Evolutionary conservation across 2,113 vertebrate species (phyloP).

Genomic region (Nothoprocta pentlandii): DNA sequence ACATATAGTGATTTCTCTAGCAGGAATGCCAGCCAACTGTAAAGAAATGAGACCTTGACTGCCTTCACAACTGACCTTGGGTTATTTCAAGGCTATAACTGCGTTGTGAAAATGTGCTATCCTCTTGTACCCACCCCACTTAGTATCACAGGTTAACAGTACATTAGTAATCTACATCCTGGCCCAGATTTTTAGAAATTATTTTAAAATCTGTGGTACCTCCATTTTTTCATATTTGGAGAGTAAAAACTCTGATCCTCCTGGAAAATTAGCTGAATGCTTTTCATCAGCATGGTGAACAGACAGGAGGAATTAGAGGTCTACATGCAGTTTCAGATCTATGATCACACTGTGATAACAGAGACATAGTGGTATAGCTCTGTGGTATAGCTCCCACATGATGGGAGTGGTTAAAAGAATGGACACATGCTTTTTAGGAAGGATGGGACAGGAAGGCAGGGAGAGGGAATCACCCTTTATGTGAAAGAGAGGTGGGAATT

Average conservation of each 20-base stretch:
- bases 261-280: neutral
- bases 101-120: neutral
- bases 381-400: neutral
- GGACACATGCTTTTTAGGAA: neutral
- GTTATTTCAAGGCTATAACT: neutral
- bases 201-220: neutral
- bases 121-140: neutral
- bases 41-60: conserved; percentile 28
- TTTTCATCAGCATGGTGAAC: neutral
- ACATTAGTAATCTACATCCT: neutral
- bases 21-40: neutral
- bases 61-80: neutral
- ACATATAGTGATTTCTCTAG: neutral
- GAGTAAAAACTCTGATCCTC: neutral
- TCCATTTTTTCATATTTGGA: neutral
- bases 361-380: neutral
- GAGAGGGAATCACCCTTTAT: neutral
- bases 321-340: neutral
- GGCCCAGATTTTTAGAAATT: neutral
- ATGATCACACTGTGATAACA: neutral
- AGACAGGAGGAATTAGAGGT: neutral
- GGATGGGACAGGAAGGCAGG: neutral
- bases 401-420: neutral
- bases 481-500: neutral
- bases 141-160: neutral